Conservation (phyloP, 2,797 vertebrate genomes). For the Sylvilagus floridanus region DNA sequence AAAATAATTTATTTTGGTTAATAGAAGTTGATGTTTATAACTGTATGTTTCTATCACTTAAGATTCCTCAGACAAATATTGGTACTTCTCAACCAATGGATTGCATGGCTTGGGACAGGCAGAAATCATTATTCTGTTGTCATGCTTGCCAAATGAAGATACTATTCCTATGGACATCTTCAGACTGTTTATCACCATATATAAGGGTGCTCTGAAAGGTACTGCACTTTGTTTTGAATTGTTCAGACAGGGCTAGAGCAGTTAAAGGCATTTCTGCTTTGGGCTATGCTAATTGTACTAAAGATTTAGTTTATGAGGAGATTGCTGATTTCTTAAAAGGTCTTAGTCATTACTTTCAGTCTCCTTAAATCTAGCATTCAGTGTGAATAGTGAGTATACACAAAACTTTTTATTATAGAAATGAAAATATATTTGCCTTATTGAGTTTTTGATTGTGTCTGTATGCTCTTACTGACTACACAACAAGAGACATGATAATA, state of each 20-base stretch:
- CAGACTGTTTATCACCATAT: conserved; percentile 92
- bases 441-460: conserved; percentile 36
- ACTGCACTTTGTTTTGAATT: conserved; percentile 74
- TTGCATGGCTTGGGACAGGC: conserved; percentile 95
- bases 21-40: conserved; percentile 67
- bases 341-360: conserved; percentile 27
- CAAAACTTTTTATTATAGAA: conserved; percentile 43
- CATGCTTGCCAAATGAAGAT: conserved; percentile 93
- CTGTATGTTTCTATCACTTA: conserved; percentile 77
- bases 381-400: conserved; percentile 23
- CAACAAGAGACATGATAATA: not conserved
- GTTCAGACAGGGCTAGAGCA: not conserved
- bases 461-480: not conserved
- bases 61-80: conserved; percentile 93
- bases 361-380: conserved; percentile 50
- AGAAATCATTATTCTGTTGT: conserved; percentile 94
- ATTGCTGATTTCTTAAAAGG: conserved; percentile 34
- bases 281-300: not conserved
- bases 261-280: conserved; percentile 28
- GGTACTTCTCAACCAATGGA: conserved; percentile 96
- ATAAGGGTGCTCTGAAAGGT: conserved; percentile 96
- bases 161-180: conserved; percentile 94
- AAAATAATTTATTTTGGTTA: conserved; percentile 55
- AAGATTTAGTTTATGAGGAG: conserved; percentile 57
- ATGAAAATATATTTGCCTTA: conserved; percentile 18